Evolutionary conservation across 2,888 invertebrate genomes (phyloP).

Genomic region (Diaphora mendica): DNA sequence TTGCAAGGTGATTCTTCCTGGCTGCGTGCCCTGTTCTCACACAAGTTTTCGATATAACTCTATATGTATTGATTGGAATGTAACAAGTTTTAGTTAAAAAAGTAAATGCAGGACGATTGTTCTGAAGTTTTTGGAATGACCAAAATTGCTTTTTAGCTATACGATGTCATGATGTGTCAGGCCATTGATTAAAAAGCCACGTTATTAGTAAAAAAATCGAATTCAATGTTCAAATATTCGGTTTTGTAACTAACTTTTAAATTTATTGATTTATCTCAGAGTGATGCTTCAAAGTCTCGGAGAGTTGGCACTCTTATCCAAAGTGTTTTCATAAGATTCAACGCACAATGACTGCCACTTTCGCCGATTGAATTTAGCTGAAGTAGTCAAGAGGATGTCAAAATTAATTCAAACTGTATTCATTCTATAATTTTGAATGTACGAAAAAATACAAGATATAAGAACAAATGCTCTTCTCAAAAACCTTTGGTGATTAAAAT

Average conservation of each 20-base stretch:
- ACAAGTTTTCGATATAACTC: conserved; percentile 47
- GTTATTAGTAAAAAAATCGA: no score
- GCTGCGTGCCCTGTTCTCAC: conserved; percentile 56
- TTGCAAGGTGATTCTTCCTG: conserved; percentile 68
- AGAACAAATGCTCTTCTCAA: neutral
- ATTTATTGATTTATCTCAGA: neutral
- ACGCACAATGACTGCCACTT: neutral
- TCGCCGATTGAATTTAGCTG: neutral
- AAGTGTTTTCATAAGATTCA: neutral
- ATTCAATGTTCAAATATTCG: no score
- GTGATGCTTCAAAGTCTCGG: neutral
- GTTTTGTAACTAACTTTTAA: neutral
- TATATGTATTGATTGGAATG: conserved; percentile 19
- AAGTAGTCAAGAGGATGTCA: neutral
- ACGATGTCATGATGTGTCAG: no score
- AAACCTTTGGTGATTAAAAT: neutral
- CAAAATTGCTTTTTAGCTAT: neutral
- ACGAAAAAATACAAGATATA: neutral
- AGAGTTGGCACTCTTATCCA: neutral
- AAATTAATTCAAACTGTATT: neutral
- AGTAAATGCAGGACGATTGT: neutral
- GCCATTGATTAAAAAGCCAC: no score
- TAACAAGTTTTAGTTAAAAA: neutral
- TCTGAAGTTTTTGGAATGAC: neutral
- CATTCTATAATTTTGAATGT: no score